Evolutionary conservation across 2,888 invertebrate species (phyloP).

Genomic region (Morpho helenor): DNA sequence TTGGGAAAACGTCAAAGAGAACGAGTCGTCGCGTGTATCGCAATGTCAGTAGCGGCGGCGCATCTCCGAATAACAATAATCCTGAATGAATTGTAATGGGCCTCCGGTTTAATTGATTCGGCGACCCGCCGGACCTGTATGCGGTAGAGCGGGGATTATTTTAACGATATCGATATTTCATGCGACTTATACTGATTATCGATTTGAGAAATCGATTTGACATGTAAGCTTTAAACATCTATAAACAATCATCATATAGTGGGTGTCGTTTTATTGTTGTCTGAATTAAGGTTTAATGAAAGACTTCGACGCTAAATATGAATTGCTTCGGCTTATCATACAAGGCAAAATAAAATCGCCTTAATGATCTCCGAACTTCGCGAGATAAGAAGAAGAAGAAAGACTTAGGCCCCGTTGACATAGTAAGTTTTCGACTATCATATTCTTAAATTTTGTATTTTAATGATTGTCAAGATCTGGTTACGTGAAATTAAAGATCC

Average conservation of each 20-base stretch:
- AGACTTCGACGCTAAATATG: too few relatives aligned
- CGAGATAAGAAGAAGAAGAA: too few relatives aligned
- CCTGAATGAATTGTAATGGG: slow-evolving; percentile 70
- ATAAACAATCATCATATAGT: slow-evolving; percentile 2
- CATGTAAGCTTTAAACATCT: slow-evolving; percentile 17
- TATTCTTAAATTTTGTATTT: too few relatives aligned
- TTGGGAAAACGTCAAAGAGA: slow-evolving; percentile 31
- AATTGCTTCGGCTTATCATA: too few relatives aligned
- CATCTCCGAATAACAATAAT: slow-evolving; percentile 63
- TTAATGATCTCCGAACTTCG: too few relatives aligned
- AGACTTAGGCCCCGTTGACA: background rate
- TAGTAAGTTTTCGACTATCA: background rate
- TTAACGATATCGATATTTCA: slow-evolving; percentile 33
- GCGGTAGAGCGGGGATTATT: slow-evolving; percentile 32
- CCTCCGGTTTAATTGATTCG: slow-evolving; percentile 62
- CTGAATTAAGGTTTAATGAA: slow-evolving; percentile 5
- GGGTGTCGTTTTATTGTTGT: slow-evolving; percentile 2
- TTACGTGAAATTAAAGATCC: too few relatives aligned
- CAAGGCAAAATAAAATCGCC: too few relatives aligned
- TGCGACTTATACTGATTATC: slow-evolving; percentile 20
- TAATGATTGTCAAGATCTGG: too few relatives aligned
- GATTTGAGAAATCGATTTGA: slow-evolving; percentile 21
- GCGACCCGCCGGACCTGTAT: slow-evolving; percentile 50
- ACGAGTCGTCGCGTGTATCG: slow-evolving; percentile 46
- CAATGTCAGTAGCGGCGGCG: slow-evolving; percentile 46